Conservation (phyloP, 37 sponge, comb jelly and placozoan species). For the Lycopodina hypogea region DNA sequence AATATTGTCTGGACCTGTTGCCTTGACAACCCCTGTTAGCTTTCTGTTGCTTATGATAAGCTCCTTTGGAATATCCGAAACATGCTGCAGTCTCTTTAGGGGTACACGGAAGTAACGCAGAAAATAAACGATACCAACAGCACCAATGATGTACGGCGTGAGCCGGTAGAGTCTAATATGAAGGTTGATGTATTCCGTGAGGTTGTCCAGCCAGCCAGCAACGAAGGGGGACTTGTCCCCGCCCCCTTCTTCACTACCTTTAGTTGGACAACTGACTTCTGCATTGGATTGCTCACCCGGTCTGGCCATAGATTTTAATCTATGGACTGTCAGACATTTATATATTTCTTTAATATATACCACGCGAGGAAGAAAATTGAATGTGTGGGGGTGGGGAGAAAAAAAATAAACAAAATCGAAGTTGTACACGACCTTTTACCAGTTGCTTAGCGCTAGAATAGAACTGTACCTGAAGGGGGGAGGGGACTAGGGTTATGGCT, state of each 20-base stretch:
- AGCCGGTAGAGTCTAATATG: conserved; percentile 19
- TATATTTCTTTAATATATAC: too few species aligned
- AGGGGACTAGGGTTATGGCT: background rate
- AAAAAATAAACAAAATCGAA: too few species aligned
- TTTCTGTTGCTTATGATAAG: background rate
- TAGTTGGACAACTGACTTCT: background rate
- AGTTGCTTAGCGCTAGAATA: too few species aligned
- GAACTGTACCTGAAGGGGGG: too few species aligned
- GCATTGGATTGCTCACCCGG: too few species aligned
- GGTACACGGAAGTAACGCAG: conserved; percentile 3
- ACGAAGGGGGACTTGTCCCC: background rate
- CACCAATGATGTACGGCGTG: conserved; percentile 46
- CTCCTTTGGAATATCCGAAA: conserved; percentile 5
- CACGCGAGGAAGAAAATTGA: too few species aligned
- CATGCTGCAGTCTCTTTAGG: conserved; percentile 1
- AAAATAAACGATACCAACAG: conserved; percentile 28
- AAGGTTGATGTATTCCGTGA: conserved; percentile 13
- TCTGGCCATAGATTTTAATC: too few species aligned
- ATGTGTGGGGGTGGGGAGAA: too few species aligned
- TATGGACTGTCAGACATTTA: too few species aligned
- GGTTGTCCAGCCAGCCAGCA: conserved; percentile 16
- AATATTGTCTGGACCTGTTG: background rate
- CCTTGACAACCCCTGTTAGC: conserved; percentile 25
- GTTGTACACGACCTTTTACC: too few species aligned
- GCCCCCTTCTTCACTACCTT: background rate